A percentile compares a stretch with the other conserved stretches of the same genome.
These are phyloP conservation scores for Anastatus disparis DNA, from an alignment of 1,140 invertebrate species.

Conservation along the genomic window DNA sequence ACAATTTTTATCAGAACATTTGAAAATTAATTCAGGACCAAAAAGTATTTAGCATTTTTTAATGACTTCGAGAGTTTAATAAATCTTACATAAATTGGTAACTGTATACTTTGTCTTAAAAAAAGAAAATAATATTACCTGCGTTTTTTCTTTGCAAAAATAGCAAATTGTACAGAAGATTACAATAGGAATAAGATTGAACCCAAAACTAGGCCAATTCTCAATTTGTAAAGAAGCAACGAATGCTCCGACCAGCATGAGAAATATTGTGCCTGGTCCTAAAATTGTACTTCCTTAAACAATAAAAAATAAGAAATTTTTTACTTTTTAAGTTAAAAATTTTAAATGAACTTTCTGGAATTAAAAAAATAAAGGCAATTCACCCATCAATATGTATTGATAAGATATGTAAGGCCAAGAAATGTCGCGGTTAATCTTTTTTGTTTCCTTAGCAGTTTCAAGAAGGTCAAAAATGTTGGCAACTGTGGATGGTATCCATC, in stretches of 20 bases:
- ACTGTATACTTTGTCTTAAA: too few relatives aligned
- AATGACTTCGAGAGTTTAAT: too few relatives aligned
- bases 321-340: too few relatives aligned
- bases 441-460: constrained; percentile 77
- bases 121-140: constrained; percentile 67
- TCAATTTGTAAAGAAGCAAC: constrained; percentile 82
- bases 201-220: constrained; percentile 82
- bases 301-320: too few relatives aligned
- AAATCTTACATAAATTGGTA: too few relatives aligned
- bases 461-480: constrained; percentile 89
- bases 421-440: constrained; percentile 86
- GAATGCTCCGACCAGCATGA: constrained; percentile 91
- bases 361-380: constrained; percentile 25
- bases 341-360: too few relatives aligned
- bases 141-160: constrained; percentile 76
- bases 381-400: constrained; percentile 74
- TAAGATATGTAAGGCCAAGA: constrained; percentile 86
- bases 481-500: constrained; percentile 91
- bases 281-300: constrained; percentile 80
- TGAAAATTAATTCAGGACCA: too few relatives aligned
- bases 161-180: constrained; percentile 82
- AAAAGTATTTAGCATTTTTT: too few relatives aligned
- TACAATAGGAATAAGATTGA: constrained; percentile 81
- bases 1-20: too few relatives aligned
- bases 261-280: constrained; percentile 86